Percentiles rank a stretch among this genome's conserved stretches.
These are phyloP conservation scores for Tetramorium alpestre DNA, from an alignment of 1,140 invertebrate species.

Conservation along the genomic window DNA sequence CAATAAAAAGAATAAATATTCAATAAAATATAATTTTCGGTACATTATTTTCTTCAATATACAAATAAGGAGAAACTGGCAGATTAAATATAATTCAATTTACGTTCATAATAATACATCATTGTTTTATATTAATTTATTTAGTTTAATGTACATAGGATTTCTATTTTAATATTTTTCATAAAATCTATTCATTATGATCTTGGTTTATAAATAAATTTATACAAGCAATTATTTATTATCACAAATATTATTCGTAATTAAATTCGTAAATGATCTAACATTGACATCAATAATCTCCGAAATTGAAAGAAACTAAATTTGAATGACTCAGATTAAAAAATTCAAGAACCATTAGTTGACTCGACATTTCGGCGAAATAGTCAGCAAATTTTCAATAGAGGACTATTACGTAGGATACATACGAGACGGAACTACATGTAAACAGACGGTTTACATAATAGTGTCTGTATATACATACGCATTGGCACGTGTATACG, in stretches of 20 bases:
- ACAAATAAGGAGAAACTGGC: not conserved
- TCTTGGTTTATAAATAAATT: not conserved
- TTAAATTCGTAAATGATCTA: not conserved
- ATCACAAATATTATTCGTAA: not conserved
- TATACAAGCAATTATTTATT: not conserved
- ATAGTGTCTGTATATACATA: constrained; percentile 20
- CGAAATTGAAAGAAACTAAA: not conserved
- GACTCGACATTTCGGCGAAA: not conserved
- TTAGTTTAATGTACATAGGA: not conserved
- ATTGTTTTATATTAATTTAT: not conserved
- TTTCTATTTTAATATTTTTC: not conserved
- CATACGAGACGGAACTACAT: constrained; percentile 1
- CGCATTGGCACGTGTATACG: constrained; percentile 26
- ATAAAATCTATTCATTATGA: not conserved
- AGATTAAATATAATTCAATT: not conserved
- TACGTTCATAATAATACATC: not conserved
- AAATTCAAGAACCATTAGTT: not conserved
- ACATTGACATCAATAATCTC: not conserved
- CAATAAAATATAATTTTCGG: not conserved
- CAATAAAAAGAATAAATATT: not conserved
- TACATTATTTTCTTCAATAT: not conserved
- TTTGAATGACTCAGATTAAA: not conserved
- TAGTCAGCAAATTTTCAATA: constrained; percentile 26
- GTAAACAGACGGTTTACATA: constrained; percentile 64
- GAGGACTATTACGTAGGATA: not conserved